These are phyloP conservation scores for Chromobotia macracanthus DNA, from an alignment of 2,797 vertebrate genomes.

Conservation along the genomic window DNA sequence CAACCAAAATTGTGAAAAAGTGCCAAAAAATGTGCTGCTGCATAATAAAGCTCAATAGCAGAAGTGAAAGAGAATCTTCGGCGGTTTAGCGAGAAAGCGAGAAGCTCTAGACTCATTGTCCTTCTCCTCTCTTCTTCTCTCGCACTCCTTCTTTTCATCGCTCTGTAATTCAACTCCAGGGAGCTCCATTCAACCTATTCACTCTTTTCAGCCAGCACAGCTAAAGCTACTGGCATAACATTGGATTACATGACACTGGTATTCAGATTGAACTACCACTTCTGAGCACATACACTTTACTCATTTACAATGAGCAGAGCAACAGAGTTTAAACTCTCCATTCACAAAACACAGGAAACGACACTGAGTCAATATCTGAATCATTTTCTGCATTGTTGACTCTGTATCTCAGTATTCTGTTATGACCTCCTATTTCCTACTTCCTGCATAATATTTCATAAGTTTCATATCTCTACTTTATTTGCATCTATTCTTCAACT, in stretches of 20 bases:
- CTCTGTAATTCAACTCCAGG: conserved; percentile 52
- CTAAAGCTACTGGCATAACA: conserved; percentile 46
- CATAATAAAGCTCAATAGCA: too few relatives aligned
- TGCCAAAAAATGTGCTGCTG: conserved; percentile 6
- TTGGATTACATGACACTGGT: conserved; percentile 42
- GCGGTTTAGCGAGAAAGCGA: conserved; percentile 15
- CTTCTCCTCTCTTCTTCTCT: conserved; percentile 12
- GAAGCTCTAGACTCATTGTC: conserved; percentile 34
- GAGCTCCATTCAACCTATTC: conserved; percentile 46
- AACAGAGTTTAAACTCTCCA: conserved; percentile 21
- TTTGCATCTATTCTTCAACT: not conserved
- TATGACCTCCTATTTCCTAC: not conserved
- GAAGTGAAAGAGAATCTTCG: not conserved
- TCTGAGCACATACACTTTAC: conserved; percentile 25
- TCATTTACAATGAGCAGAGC: conserved; percentile 17
- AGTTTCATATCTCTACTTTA: not conserved
- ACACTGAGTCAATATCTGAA: conserved; percentile 14
- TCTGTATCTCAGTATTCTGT: not conserved
- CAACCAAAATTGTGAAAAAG: too few relatives aligned
- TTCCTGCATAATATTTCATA: not conserved
- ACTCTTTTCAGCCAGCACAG: conserved; percentile 28
- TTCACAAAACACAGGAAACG: conserved; percentile 40
- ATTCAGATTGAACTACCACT: conserved; percentile 29
- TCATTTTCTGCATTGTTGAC: not conserved
- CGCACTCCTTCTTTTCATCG: conserved; percentile 44